These are phyloP conservation scores for Opisthograptis luteolata DNA, from an alignment of 2,888 invertebrate species.

Conservation along the genomic window DNA sequence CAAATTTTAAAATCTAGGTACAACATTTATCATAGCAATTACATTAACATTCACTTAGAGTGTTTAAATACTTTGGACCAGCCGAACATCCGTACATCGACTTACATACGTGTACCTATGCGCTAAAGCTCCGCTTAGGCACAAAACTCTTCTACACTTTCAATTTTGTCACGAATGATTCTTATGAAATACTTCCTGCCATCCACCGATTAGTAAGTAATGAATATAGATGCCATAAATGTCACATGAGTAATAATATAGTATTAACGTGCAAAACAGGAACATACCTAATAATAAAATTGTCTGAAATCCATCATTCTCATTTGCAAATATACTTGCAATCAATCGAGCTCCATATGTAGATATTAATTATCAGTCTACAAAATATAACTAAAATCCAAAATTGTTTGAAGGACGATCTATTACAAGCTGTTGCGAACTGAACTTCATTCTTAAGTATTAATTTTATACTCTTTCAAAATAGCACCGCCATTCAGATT, in stretches of 20 bases:
- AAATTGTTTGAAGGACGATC: background rate
- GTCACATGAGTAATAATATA: slow-evolving; percentile 36
- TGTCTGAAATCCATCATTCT: slow-evolving; percentile 69
- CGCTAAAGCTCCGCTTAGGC: slow-evolving; percentile 34
- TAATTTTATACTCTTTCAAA: slow-evolving; percentile 71
- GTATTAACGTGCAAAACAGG: slow-evolving; percentile 60
- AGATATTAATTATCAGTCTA: no score
- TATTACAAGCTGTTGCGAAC: slow-evolving; percentile 57
- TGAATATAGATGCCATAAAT: slow-evolving; percentile 26
- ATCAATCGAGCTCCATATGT: slow-evolving; percentile 12
- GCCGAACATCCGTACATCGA: slow-evolving; percentile 25
- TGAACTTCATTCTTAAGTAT: slow-evolving; percentile 63
- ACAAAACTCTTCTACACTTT: slow-evolving; percentile 2
- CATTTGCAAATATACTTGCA: slow-evolving; percentile 55
- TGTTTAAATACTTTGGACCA: slow-evolving; percentile 33
- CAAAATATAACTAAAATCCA: background rate
- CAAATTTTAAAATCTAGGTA: slow-evolving; percentile 7
- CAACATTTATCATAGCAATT: slow-evolving; percentile 12
- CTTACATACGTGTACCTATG: slow-evolving; percentile 18
- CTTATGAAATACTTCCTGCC: background rate
- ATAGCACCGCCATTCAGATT: slow-evolving; percentile 79
- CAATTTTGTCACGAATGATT: background rate
- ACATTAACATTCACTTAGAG: slow-evolving; percentile 30
- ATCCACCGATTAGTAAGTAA: slow-evolving; percentile 17
- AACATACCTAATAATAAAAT: slow-evolving; percentile 73